These are phyloP conservation scores for Propithecus coquereli DNA, from an alignment of 2,113 vertebrate genomes.

Conservation along the genomic window DNA sequence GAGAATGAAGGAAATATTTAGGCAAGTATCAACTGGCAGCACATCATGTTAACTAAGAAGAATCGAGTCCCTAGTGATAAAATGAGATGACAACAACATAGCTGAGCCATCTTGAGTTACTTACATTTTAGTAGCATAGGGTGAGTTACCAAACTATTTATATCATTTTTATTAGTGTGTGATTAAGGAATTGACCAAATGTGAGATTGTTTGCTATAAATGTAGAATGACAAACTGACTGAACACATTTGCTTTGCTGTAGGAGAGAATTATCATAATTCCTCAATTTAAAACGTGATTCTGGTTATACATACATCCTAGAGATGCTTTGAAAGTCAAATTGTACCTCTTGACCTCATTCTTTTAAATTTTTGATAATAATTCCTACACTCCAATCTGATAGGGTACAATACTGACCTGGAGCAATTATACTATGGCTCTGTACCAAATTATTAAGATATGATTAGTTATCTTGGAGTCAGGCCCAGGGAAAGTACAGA, in stretches of 20 bases:
- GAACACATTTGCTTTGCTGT: conserved; percentile 51
- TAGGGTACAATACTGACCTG: conserved; percentile 11
- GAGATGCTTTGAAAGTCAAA: conserved; percentile 45
- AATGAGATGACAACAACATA: conserved; percentile 43
- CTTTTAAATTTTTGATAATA: background rate
- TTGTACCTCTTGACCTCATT: conserved; percentile 32
- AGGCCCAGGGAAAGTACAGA: conserved; percentile 43
- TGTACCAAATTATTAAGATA: conserved; percentile 37
- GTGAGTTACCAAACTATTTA: conserved; percentile 52
- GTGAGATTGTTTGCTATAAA: conserved; percentile 53
- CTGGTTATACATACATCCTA: background rate
- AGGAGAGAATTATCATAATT: background rate
- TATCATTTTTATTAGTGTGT: conserved; percentile 56
- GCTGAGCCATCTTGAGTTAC: conserved; percentile 56
- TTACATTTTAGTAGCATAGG: conserved; percentile 51
- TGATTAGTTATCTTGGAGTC: conserved; percentile 38
- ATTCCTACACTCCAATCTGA: conserved; percentile 27
- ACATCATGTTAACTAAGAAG: conserved; percentile 47
- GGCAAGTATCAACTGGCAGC: conserved; percentile 69
- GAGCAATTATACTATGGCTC: conserved; percentile 1
- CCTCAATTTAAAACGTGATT: conserved; percentile 38
- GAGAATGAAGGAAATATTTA: conserved; percentile 68
- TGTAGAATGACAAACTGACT: background rate
- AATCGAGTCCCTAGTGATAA: conserved; percentile 38
- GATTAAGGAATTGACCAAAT: conserved; percentile 62